A percentile compares a stretch with the other conserved stretches of the same genome.
These are phyloP conservation scores for Sander vitreus DNA, from an alignment of 2,113 vertebrate species.

Conservation along the genomic window DNA sequence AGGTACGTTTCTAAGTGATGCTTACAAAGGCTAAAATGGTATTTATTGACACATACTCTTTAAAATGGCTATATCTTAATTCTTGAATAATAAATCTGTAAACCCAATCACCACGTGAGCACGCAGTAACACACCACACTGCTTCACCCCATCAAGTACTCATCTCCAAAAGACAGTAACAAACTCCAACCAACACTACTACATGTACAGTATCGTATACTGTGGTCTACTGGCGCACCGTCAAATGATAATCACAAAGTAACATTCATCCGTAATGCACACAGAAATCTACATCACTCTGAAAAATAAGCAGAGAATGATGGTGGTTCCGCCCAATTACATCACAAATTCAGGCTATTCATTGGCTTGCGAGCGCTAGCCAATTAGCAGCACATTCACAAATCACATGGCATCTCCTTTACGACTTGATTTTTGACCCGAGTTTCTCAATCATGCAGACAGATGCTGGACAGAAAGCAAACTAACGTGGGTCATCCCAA, in stretches of 20 bases:
- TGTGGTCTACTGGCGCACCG: conserved; percentile 12
- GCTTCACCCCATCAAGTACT: conserved; percentile 45
- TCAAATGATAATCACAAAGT: conserved; percentile 42
- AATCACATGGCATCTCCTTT: conserved; percentile 63
- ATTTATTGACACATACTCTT: conserved; percentile 77
- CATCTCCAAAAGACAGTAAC: conserved; percentile 37
- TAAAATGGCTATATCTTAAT: conserved; percentile 64
- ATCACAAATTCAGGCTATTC: conserved; percentile 35
- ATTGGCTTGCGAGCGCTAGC: conserved; percentile 53
- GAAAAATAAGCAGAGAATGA: background rate
- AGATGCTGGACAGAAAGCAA: conserved; percentile 26
- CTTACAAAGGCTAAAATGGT: conserved; percentile 80
- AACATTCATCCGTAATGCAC: conserved; percentile 51
- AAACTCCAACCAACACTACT: conserved; percentile 31
- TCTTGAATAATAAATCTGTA: conserved; percentile 50
- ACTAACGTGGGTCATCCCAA: background rate
- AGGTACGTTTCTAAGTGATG: conserved; percentile 47
- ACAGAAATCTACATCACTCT: conserved; percentile 35
- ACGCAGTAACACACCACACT: conserved; percentile 44
- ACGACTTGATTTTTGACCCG: background rate
- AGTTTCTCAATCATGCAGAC: conserved; percentile 32
- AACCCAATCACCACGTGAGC: conserved; percentile 52
- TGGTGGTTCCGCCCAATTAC: conserved; percentile 31
- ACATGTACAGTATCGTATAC: conserved; percentile 43
- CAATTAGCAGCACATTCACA: conserved; percentile 67